Base-by-base conservation (phyloP, 1,140 invertebrate genomes). In the Zaprionus gabonicus region DNA sequence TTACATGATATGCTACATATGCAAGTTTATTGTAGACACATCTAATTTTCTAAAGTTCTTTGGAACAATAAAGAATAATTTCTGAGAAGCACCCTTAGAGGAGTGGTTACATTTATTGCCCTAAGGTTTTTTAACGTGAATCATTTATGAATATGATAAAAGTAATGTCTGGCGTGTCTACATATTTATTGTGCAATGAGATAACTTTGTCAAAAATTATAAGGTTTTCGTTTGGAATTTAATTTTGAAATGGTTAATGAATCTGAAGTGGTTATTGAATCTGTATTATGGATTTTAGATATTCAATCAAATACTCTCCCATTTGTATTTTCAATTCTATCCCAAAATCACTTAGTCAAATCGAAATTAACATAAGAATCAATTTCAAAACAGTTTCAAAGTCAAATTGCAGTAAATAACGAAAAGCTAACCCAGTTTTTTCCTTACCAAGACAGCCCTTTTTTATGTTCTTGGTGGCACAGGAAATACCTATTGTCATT, bases 401-500 rank as follows among this genome's bases (percentile, higher is more conserved):
- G 6, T n/a, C 13, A n/a, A n/a, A n/a, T 41, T 34, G 31, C 31
- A 34, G 31, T 34, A 34, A 34, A 34, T 10, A 34, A 34, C 31
- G 31, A 10, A 34, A 34, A 34, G 20, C 9, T 34, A 34, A 34
- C 31, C 31, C 38, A 41, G 5, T 41, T 41, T 41, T 41, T 41
- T 41, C 1, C 1, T 0, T 41, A 41, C 38, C 38, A 4, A n/a
- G 2, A 6, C 15, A 46, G n/a, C 20, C 46, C 41, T 46, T 17
- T 46, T 6, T 17, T 17, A 17, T 9, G 6, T 9, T n/a, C 41
- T 17, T 17, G 17, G n/a, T 46, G n/a, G 41, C n/a, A 5, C n/a
- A 51, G 46, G 10, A 51, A 51, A 51, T 12, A 51, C 6, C 46
- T 51, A 51, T 51, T 51, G 10, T 51, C 10, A 51, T 51, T n/a